Percentiles rank a stretch among this genome's conserved stretches.
phyloP scores from a whole-genome alignment of 2,888 invertebrate genomes.

The Chrysopilus asiliformis region DNA sequence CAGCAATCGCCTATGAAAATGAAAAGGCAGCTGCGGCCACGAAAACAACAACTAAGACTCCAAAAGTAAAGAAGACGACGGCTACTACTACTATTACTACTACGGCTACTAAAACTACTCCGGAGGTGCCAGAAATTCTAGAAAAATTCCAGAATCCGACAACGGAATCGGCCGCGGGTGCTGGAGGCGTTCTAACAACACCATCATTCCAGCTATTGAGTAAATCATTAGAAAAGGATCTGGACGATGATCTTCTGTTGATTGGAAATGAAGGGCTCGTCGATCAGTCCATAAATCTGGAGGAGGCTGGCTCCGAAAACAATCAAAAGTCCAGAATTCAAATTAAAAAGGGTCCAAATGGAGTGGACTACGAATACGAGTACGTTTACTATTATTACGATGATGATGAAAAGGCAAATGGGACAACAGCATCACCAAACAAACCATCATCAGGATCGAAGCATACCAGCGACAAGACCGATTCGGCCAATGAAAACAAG shows the following conservation, averaged over 20 bases:
- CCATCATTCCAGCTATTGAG: background rate
- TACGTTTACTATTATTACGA: constrained; percentile 86
- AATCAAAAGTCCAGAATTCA: constrained; percentile 59
- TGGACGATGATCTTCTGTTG: constrained; percentile 15
- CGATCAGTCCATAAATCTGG: constrained; percentile 41
- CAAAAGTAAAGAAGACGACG: background rate
- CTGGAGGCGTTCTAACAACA: constrained; percentile 13
- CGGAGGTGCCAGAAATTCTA: too few relatives aligned
- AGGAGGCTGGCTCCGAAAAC: constrained; percentile 53
- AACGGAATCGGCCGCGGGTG: constrained; percentile 17
- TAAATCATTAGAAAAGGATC: background rate
- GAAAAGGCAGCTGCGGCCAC: background rate
- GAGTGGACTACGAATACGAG: constrained; percentile 83
- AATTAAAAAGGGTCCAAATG: constrained; percentile 79
- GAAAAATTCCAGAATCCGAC: constrained; percentile 25
- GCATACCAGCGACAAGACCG: constrained; percentile 4
- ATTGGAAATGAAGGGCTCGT: constrained; percentile 37
- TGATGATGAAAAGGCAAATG: constrained; percentile 60
- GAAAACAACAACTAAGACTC: background rate
- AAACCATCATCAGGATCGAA: constrained; percentile 42
- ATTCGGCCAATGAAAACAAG: constrained; percentile 32
- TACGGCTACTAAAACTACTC: background rate
- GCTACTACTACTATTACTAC: background rate
- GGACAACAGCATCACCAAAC: constrained; percentile 40
- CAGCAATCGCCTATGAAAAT: constrained; percentile 10